Percentiles rank a stretch among this genome's conserved stretches.
Evolutionary conservation across 2,113 vertebrate species (phyloP).

Genomic region (Toxotes chatareus): DNA sequence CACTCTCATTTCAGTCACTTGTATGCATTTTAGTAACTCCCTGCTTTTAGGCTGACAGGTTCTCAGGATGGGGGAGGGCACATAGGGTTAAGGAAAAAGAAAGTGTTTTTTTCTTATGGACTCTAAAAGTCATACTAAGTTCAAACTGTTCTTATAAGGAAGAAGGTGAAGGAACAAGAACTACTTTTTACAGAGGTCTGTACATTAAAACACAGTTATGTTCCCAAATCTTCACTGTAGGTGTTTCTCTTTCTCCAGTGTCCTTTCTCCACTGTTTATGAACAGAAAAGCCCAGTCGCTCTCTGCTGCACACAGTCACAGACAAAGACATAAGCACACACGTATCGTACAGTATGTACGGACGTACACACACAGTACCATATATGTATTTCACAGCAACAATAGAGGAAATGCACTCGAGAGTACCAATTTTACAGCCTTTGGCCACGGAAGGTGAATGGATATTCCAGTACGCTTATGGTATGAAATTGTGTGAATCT

Average conservation of each 20-base stretch:
- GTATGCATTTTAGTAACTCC: slow-evolving; percentile 34
- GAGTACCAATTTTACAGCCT: slow-evolving; percentile 44
- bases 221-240: slow-evolving; percentile 55
- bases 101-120: slow-evolving; percentile 30
- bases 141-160: slow-evolving; percentile 63
- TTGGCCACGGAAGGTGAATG: slow-evolving; percentile 55
- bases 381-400: slow-evolving; percentile 73
- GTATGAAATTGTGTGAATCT: slow-evolving; percentile 44
- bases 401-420: slow-evolving; percentile 49
- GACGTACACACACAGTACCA: slow-evolving; percentile 56
- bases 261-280: slow-evolving; percentile 42
- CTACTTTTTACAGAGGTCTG: slow-evolving; percentile 81
- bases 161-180: slow-evolving; percentile 65
- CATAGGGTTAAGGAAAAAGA: slow-evolving; percentile 29
- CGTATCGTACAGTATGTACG: slow-evolving; percentile 20
- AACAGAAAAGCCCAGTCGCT: slow-evolving; percentile 55
- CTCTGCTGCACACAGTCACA: slow-evolving; percentile 40
- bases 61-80: slow-evolving; percentile 24
- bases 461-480: slow-evolving; percentile 48
- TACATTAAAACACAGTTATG: slow-evolving; percentile 73
- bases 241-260: slow-evolving; percentile 29
- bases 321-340: slow-evolving; percentile 48
- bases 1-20: slow-evolving; percentile 31
- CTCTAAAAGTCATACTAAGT: slow-evolving; percentile 51
- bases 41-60: slow-evolving; percentile 56